Evolutionary conservation across 30 jellyfish, hydroid and myxozoan genomes (phyloP).

Genomic region (Haliclystus octoradiatus): DNA sequence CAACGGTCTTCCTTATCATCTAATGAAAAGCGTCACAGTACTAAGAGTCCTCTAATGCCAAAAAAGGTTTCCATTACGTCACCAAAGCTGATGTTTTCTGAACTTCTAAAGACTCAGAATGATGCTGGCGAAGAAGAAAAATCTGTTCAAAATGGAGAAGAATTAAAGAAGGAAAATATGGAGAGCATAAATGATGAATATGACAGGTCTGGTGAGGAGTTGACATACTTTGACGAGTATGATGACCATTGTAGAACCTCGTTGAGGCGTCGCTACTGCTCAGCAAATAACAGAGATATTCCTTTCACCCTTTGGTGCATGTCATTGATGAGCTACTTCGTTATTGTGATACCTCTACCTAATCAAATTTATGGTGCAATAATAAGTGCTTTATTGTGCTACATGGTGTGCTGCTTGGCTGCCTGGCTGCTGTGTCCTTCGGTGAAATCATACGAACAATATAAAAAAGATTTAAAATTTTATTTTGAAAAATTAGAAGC

Average conservation of each 20-base stretch:
- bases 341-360: not conserved
- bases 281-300: not conserved
- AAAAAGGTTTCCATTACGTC: no score
- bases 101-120: not conserved
- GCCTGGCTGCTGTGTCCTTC: slow-evolving; percentile 89
- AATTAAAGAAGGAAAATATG: not conserved
- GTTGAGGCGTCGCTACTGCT: no score
- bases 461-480: slow-evolving; percentile 47
- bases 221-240: not conserved
- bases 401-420: slow-evolving; percentile 60
- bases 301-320: not conserved
- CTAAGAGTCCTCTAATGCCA: not conserved
- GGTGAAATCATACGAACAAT: slow-evolving; percentile 61
- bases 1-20: not conserved
- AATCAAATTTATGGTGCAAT: slow-evolving; percentile 17
- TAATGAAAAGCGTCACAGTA: no score
- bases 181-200: not conserved
- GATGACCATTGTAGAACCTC: no score
- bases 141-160: not conserved
- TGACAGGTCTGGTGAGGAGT: not conserved
- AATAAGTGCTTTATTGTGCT: slow-evolving; percentile 50
- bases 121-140: not conserved
- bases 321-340: not conserved
- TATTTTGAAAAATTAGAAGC: slow-evolving; percentile 33
- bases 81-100: not conserved